Base-by-base conservation (phyloP, 2,888 invertebrate species). In the Suillia variegata region DNA sequence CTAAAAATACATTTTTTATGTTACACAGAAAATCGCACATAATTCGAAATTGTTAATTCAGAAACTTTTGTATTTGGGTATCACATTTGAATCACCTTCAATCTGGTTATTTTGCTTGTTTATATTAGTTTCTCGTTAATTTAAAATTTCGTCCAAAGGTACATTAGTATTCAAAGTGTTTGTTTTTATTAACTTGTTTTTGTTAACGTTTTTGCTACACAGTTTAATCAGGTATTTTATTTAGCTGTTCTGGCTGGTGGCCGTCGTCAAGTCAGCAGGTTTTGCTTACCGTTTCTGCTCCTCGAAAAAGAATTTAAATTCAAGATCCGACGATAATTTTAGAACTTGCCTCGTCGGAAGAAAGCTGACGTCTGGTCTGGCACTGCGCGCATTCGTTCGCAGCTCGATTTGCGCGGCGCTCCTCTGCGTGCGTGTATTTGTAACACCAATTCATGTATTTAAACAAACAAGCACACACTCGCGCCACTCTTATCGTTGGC, bases 301-400 rank as follows among this genome's bases (percentile, higher is more conserved):
- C 63, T n/a, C n/a, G n/a, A 59, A 65, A 70, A 65, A 67, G 66
- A 63, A 62, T 65, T 57, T n/a, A 64, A 67, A 62, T 67, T 65
- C 49, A 67, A 72, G 70, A 67, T 61, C 66, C 61, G 68, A 68
- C 65, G 67, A 62, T 75, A 73, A 71, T 65, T 70, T 70, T 71
- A 74, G 74, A 78, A 78, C 79, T 75, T 76, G 73, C 71, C 73
- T 69, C 70, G 68, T 71, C 69, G 67, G 69, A 62, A 64, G 71
- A 65, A 68, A 65, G 67, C 62, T 70, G 63, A 76, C 76, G 77
- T 79, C 79, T 77, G 76, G 77, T 79, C 79, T 77, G 76, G 68
- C 62, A 67, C 61, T 64, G 57, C 58, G 67, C 75, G 65, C 65
- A 75, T 66, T 74, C 67, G 70, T 51, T 70, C 67, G 71, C 67